Evolutionary conservation across 2,888 invertebrate species (phyloP), one percentile per base, ranked within the genome.

Genomic region (Nemurella pictetii): DNA sequence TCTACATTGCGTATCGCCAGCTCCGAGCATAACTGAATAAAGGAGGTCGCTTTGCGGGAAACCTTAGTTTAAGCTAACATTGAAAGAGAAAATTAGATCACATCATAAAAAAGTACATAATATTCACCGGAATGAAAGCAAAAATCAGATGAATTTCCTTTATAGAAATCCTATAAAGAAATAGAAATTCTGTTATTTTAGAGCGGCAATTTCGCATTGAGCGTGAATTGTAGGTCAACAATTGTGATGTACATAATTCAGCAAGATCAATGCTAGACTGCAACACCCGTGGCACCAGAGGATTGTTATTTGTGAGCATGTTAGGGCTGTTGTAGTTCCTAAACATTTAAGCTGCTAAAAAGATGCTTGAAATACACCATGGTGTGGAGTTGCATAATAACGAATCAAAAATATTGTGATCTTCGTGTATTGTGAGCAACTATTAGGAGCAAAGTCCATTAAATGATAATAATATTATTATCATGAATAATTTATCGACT

Each of bases 61-160:
- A 81, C 20, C 55, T 72, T 72, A 82, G 28, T 55, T 82, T 82
- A 72, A 72, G 72, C 30, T 82, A 82, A 82, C 82, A 82, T 82
- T 82, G 82, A 82, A 82, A 82, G 82, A 82, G 82, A 82, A 82
- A 82, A 82, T 82, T 82, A 82, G 82, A 82, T 82, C 82, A 30
- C 82, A 72, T 55, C 55, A 72, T 26, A 82, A 36, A 80, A 82
- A 82, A 82, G 55, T 55, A 72, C 82, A 72, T 82, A 36, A 82
- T 82, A 82, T 55, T 29, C 82, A 72, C 72, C 29, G 55, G 82
- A 82, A 82, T 82, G 82, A 82, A 82, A 82, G 82, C 82, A 82
- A 82, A 82, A 82, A 82, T 82, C 55, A 26, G 55, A 82, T 55
- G 72, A 36, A 82, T 82, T 82, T 55, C 55, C 72, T 55, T 28